Base-by-base conservation (phyloP, 2,888 invertebrate species). In the Euspilapteryx auroguttella region DNA sequence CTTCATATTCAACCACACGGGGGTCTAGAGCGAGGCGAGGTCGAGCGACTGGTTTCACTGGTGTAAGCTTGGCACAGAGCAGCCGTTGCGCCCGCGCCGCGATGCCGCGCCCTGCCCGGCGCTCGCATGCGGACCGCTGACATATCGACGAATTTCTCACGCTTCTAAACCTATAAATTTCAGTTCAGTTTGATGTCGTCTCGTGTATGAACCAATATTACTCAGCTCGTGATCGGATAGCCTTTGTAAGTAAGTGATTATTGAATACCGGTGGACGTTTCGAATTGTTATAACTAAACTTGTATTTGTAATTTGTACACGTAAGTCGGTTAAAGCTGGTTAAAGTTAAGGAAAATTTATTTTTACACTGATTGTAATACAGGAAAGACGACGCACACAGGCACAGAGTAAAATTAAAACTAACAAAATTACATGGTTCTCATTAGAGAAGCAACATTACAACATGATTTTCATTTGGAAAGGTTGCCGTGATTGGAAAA, bases 1-100 rank as follows among this genome's bases (percentile, higher is more conserved):
- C 6, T 77, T 77, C 42, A 83, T 83, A 33, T 83, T 82, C 63
- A 87, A 86, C 50, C 85, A 86, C 55, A 85, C 85, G n/a, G 86
- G 86, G 25, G 86, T 86, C 39, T 86, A 85, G 75, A 40, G 34
- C 17, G 17, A 26, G 2, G 8, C 8, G 25, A 28, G 28, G 32
- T 25, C 30, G 24, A 32, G 15, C 29, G 33, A 11, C 25, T 39
- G 44, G 45, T 44, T 42, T 39, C 38, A 36, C 34, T 34, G n/a
- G n/a, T n/a, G n/a, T n/a, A n/a, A n/a, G n/a, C n/a, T n/a, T n/a
- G n/a, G n/a, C n/a, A n/a, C n/a, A n/a, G n/a, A n/a, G n/a, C n/a
- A n/a, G n/a, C n/a, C n/a, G n/a, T n/a, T n/a, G n/a, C n/a, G 41
- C 20, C 10, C 12, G 33, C 48, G 50, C 54, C 50, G 32, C 40